A percentile compares a stretch with the other conserved stretches of the same genome.
These are phyloP conservation scores for Tipula unca DNA, from an alignment of 2,888 invertebrate species.

Conservation along the genomic window DNA sequence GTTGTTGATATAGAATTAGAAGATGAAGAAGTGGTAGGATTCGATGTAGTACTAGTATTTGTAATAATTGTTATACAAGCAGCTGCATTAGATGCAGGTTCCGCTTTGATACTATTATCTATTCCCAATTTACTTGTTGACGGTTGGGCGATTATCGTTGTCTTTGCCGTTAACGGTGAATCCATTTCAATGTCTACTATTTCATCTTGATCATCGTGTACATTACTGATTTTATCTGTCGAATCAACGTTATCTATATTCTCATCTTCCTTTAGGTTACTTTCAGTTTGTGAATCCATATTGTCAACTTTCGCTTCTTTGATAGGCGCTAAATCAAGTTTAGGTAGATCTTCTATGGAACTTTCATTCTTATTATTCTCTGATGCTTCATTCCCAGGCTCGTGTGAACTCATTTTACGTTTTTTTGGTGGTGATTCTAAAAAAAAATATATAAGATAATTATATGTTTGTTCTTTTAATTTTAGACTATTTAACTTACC, in stretches of 20 bases:
- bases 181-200: constrained; percentile 18
- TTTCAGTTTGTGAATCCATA: neutral
- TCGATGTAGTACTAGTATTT: neutral
- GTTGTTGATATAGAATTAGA: neutral
- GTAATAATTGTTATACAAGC: constrained; percentile 8
- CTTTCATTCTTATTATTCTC: neutral
- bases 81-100: neutral
- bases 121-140: neutral
- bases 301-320: neutral
- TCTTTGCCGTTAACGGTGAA: neutral
- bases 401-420: constrained; percentile 23
- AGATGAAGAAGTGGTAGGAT: neutral
- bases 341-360: neutral
- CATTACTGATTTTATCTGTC: neutral
- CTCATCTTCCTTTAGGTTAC: neutral
- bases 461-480: neutral
- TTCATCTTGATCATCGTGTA: neutral
- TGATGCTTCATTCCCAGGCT: neutral
- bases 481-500: constrained; percentile 24
- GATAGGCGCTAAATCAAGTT: neutral
- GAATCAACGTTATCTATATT: neutral
- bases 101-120: neutral
- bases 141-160: neutral
- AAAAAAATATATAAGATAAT: neutral
- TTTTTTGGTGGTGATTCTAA: constrained; percentile 26